Evolutionary conservation across 2,888 invertebrate genomes (phyloP), one percentile per base, ranked within the genome.

Genomic region (Sceliomorpha sp.): DNA sequence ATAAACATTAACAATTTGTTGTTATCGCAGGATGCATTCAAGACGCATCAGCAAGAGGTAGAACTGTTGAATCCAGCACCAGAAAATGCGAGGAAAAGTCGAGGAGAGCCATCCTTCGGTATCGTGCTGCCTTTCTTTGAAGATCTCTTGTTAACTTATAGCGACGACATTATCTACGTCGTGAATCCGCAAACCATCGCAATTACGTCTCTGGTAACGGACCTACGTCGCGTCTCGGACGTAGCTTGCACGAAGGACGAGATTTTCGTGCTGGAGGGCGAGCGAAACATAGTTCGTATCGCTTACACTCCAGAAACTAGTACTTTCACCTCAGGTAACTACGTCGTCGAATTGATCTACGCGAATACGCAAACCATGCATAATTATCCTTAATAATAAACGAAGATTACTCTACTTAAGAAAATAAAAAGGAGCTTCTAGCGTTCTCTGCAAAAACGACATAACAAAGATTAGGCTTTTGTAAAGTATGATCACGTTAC

Each of bases 221-320:
- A 87, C 66, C 74, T 88, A 8, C 73, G 88, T 31, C 81, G 76
- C 7, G 78, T 88, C 13, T 85, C 83, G 9, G 84, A 88, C 20
- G 91, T 93, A 45, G 91, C 92, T 0, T 92, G 92, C 73, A 89
- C 90, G 76, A 91, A 91, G 82, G 92, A 93, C 74, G 95, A 95
- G 89, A 93, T 97, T 75, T 96, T 96, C 89, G 90, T 97, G 42
- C 89, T 97, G 77, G 95, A 95, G 85, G 95, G 95, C 0, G 91
- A 92, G 39, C 91, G 96, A 70, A 94, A 94, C 79, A 88, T 97
- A 67, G 88, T 96, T 48, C 90, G 97, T n/a, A 91, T 97, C 40
- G 93, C 94, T 27, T 92, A 91, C 74, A 89, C 91, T 79, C 96
- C 96, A 6, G 96, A 96, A 84, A 90, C 89, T 36, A 73, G 64